These are phyloP conservation scores for Rhynchopsitta pachyrhyncha DNA, from an alignment of 2,113 vertebrate genomes.

Conservation along the genomic window DNA sequence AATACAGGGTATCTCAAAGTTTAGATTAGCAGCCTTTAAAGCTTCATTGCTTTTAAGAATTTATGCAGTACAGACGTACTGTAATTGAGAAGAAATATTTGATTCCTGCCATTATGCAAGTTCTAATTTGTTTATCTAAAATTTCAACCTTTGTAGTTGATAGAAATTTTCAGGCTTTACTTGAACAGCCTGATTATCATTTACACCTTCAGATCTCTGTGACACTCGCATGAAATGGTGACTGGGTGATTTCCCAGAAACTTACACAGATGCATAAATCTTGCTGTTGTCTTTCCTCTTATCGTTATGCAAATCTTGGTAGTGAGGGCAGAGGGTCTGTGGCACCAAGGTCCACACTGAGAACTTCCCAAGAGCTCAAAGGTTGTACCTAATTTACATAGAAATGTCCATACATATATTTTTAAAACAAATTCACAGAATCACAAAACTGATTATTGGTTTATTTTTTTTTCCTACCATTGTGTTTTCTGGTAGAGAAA, in stretches of 20 bases:
- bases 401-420: neutral
- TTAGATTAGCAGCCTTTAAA: neutral
- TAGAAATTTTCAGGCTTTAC: slow-evolving; percentile 9
- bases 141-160: neutral
- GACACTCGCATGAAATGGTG: slow-evolving; percentile 10
- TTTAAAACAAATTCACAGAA: neutral
- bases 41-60: neutral
- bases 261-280: neutral
- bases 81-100: neutral
- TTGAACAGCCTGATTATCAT: slow-evolving; percentile 27
- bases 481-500: neutral
- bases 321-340: neutral
- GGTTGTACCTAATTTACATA: neutral
- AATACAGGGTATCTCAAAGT: neutral
- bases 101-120: neutral
- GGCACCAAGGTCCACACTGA: neutral
- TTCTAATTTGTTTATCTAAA: slow-evolving; percentile 10
- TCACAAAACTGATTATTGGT: neutral
- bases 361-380: neutral
- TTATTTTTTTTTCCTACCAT: neutral
- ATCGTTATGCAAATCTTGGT: neutral
- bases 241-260: slow-evolving; percentile 6
- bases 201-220: slow-evolving; percentile 29
- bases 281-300: neutral
- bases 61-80: neutral